Conservation (phyloP, 2,888 invertebrate species). For the Alsophila aescularia region DNA sequence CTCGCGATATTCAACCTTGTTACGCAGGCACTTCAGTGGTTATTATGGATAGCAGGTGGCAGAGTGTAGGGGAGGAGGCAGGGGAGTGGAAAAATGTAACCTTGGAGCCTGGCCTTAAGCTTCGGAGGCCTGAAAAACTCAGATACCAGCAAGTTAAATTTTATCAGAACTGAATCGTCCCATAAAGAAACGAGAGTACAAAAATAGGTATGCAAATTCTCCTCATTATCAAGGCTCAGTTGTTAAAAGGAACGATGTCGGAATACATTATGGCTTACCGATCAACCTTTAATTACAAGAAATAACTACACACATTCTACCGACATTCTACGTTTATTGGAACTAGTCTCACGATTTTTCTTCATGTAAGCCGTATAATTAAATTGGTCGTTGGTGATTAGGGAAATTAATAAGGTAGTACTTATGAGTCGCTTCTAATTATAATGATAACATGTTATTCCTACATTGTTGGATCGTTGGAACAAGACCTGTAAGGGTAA, state of each 20-base stretch:
- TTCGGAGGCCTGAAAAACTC: no score
- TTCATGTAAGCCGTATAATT: slow-evolving; percentile 8
- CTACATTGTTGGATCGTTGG: no score
- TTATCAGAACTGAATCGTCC: neutral
- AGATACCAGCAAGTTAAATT: no score
- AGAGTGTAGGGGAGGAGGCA: no score
- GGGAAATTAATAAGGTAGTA: slow-evolving; percentile 7
- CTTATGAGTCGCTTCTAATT: neutral
- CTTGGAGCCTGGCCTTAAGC: no score
- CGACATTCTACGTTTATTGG: slow-evolving; percentile 3
- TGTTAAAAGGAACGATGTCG: neutral
- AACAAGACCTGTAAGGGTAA: no score
- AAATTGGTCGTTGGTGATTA: neutral
- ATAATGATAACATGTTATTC: no score
- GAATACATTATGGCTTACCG: slow-evolving; percentile 2
- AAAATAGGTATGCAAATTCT: neutral
- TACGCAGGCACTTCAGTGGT: no score
- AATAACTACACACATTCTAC: neutral
- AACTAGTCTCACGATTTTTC: slow-evolving; percentile 16
- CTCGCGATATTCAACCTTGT: no score
- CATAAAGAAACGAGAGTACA: neutral
- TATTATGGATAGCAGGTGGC: no score
- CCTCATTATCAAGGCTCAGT: neutral
- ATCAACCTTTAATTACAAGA: slow-evolving; percentile 8
- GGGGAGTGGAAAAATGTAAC: no score